A percentile compares a stretch with the other conserved stretches of the same genome.
These are phyloP conservation scores for Varroa destructor DNA, from an alignment of 1,140 invertebrate genomes.

Conservation along the genomic window DNA sequence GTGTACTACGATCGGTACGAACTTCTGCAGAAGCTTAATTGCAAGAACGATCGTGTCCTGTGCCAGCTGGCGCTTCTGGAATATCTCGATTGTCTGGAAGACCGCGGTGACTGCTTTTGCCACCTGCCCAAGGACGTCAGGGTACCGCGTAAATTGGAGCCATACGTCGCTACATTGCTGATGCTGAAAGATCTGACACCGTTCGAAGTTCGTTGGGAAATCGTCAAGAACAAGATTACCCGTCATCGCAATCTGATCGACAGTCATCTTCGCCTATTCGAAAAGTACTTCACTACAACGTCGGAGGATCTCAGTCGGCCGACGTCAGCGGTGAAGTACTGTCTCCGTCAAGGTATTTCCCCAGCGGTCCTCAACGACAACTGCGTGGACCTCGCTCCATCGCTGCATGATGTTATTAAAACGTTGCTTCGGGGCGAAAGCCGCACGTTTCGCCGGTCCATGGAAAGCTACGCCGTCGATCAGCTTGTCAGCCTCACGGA, in stretches of 20 bases:
- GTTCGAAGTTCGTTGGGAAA: conserved; percentile 27
- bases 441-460: conserved; percentile 12
- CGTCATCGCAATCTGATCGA: conserved; percentile 24
- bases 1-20: conserved; percentile 27
- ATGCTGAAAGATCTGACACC: conserved; percentile 25
- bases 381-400: conserved; percentile 18
- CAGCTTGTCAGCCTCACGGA: conserved; percentile 16
- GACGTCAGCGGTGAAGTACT: conserved; percentile 14
- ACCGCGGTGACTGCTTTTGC: conserved; percentile 24
- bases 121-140: conserved; percentile 18
- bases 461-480: conserved; percentile 20
- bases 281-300: conserved; percentile 23
- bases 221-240: conserved; percentile 24
- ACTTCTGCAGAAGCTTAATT: conserved; percentile 24
- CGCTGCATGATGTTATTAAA: conserved; percentile 13
- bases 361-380: conserved; percentile 25
- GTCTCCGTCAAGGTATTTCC: not conserved
- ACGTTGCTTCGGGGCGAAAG: conserved; percentile 5
- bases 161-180: conserved; percentile 14
- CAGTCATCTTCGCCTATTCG: conserved; percentile 11
- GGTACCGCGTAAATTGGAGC: conserved; percentile 17
- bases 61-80: conserved; percentile 26
- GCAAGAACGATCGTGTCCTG: conserved; percentile 27
- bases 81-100: conserved; percentile 27
- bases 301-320: conserved; percentile 13